Base-by-base conservation (phyloP, 2,113 vertebrate species). In the Callipepla californica region DNA sequence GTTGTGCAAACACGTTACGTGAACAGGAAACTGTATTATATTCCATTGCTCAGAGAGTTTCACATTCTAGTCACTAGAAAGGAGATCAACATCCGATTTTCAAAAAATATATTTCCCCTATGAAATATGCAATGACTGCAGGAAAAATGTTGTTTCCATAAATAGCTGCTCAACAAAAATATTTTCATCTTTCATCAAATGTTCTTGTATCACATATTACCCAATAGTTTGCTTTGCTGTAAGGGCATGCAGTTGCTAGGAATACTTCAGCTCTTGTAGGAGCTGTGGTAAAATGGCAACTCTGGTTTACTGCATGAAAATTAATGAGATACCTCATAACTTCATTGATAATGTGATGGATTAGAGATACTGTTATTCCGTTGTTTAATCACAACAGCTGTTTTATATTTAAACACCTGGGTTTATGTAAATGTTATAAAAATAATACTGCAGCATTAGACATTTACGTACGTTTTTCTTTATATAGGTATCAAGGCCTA, bases 1-100 rank as follows among this genome's bases (percentile, higher is more conserved):
- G 23, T 95, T 96, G 90, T 91, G 95, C 87, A 96, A 96, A 95
- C 76, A 34, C 1, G 40, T 84, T 94, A 92, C 90, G 80, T 95
- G 92, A 85, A 93, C 92, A 94, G 96, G 95, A 96, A 96, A 53
- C 50, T 58, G 47, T 66, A 61, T 89, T 90, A 34, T 95, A 58
- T 81, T 68, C 47, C 70, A 51, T 89, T 94, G 78, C 87, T 94
- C 87, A 92, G 57, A 21, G 57, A 51, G 13, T 5, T 95, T 75
- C 53, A n/a, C 40, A 80, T 92, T 93, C 87, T 89, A 94, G 89
- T 91, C 87, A 92, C 69, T 95, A 91, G 57, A 94, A 95, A 91
- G 79, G 84, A 67, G 87, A 44, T 47, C 87, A 95, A 80, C 82
- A 93, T 96, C 94, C 91, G 88, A 65, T 91, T 95, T 94, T 59